Percentiles rank a stretch among this genome's conserved stretches.
These are phyloP conservation scores for Brenthis ino DNA, from an alignment of 2,888 invertebrate species.

Conservation along the genomic window DNA sequence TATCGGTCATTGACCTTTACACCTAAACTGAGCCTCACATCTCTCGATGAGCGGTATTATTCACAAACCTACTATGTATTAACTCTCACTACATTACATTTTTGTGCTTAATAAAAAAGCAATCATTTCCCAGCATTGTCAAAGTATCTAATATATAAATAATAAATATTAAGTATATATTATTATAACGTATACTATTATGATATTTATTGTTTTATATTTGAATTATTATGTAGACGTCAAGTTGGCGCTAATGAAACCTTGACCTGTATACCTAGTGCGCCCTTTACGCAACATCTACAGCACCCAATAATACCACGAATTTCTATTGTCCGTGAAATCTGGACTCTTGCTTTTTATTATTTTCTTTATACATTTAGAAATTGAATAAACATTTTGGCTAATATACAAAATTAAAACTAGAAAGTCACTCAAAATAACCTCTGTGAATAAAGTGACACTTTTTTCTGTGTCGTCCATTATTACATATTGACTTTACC, in stretches of 20 bases:
- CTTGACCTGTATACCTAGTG: slow-evolving; percentile 70
- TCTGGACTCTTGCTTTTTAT: not conserved
- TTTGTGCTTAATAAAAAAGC: no score
- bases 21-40: slow-evolving; percentile 79
- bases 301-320: not conserved
- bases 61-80: not conserved
- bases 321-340: slow-evolving; percentile 6
- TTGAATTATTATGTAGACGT: slow-evolving; percentile 53
- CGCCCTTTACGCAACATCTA: slow-evolving; percentile 33
- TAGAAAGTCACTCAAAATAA: slow-evolving; percentile 10
- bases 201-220: slow-evolving; percentile 25
- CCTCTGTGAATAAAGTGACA: slow-evolving; percentile 20
- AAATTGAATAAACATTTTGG: not conserved
- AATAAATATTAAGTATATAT: no score
- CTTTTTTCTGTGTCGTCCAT: slow-evolving; percentile 46
- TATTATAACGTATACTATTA: slow-evolving; percentile 4
- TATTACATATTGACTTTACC: slow-evolving; percentile 57
- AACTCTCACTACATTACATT: not conserved
- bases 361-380: not conserved
- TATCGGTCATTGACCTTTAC: slow-evolving; percentile 81
- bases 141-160: no score
- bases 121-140: no score
- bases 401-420: not conserved
- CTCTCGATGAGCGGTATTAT: slow-evolving; percentile 16
- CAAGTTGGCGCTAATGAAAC: slow-evolving; percentile 70